Conservation (phyloP, 2,113 vertebrate species). For the Dicerorhinus sumatrensis region DNA sequence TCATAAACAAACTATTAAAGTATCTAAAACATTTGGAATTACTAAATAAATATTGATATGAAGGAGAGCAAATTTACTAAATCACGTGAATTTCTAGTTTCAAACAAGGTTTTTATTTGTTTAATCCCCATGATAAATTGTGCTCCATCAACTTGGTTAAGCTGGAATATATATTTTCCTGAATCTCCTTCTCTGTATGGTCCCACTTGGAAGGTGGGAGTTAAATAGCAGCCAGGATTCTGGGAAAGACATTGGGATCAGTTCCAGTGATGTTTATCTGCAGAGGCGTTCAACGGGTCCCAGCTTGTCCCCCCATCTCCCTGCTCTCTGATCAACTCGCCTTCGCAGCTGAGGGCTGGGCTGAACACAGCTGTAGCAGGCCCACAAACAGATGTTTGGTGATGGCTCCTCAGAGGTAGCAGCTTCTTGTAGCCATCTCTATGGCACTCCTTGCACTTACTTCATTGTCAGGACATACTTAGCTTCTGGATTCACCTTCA, state of each 20-base stretch:
- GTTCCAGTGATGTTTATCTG: neutral
- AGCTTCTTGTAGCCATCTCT: neutral
- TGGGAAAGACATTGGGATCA: neutral
- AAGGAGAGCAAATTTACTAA: neutral
- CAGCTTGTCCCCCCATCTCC: too few relatives aligned
- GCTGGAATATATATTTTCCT: neutral
- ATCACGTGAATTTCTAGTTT: neutral
- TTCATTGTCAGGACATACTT: neutral
- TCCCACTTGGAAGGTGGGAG: neutral
- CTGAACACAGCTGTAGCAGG: neutral
- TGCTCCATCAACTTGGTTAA: neutral
- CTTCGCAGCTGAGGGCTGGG: neutral
- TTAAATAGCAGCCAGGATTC: neutral
- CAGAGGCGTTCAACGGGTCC: neutral
- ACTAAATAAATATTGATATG: neutral
- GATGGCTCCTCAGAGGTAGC: neutral
- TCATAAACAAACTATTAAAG: neutral
- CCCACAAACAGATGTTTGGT: neutral
- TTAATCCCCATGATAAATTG: neutral
- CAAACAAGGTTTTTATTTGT: neutral
- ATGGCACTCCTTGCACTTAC: neutral
- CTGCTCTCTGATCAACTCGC: neutral
- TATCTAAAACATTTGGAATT: neutral
- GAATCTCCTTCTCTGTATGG: neutral
- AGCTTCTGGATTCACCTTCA: neutral